Conservation (phyloP, 2,113 vertebrate genomes). For the Zosterops hypoxanthus region DNA sequence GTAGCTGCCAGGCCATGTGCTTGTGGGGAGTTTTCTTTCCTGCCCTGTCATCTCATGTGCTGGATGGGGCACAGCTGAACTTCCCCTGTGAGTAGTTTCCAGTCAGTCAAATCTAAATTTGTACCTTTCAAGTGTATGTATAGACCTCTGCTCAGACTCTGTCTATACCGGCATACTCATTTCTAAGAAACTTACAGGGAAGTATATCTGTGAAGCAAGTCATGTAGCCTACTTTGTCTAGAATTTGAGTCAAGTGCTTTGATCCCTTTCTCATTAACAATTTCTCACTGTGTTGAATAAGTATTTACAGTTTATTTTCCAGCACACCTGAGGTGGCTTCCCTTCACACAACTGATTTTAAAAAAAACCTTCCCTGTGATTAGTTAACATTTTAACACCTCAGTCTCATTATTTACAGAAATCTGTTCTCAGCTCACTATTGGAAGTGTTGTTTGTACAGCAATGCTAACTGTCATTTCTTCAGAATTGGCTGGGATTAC, state of each 20-base stretch:
- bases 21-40: neutral
- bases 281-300: constrained; percentile 24
- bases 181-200: neutral
- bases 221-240: neutral
- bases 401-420: neutral
- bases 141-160: neutral
- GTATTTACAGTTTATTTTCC: constrained; percentile 16
- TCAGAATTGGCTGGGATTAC: neutral
- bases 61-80: neutral
- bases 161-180: neutral
- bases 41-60: neutral
- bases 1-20: neutral
- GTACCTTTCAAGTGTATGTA: neutral
- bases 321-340: neutral
- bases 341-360: neutral
- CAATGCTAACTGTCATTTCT: neutral
- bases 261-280: constrained; percentile 4
- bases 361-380: neutral
- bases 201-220: neutral
- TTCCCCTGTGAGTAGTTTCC: neutral
- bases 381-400: neutral
- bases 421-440: neutral
- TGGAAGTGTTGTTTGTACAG: neutral
- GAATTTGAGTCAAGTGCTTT: neutral
- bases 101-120: neutral